A percentile compares a stretch with the other conserved stretches of the same genome.
Evolutionary conservation across 37 sponge, comb jelly and placozoan species (phyloP).

Genomic region (Diacarnus erythraeanus): DNA sequence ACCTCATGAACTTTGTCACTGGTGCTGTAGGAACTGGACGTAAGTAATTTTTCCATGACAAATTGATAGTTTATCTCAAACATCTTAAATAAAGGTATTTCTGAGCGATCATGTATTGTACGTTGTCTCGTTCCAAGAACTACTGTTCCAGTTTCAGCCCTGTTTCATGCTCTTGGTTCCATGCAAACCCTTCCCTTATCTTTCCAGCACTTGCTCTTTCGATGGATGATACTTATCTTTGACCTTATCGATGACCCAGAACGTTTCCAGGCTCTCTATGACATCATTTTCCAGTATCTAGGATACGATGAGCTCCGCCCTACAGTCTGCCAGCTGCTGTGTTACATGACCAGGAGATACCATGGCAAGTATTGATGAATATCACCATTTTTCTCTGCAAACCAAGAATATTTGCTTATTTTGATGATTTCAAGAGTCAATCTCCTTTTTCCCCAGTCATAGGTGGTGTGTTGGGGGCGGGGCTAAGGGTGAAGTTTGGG

Average conservation of each 20-base stretch:
- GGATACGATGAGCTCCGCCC: constrained; percentile 40
- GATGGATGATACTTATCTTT: constrained; percentile 54
- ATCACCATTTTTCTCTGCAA: background rate
- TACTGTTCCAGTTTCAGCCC: constrained; percentile 22
- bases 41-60: background rate
- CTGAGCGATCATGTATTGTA: background rate
- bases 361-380: constrained; percentile 41
- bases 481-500: too few species aligned
- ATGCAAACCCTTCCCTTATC: constrained; percentile 10
- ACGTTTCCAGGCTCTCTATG: constrained; percentile 29
- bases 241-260: constrained; percentile 25
- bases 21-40: constrained; percentile 4
- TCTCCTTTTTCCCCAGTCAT: too few species aligned
- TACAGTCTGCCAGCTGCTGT: constrained; percentile 48
- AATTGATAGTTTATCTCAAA: background rate
- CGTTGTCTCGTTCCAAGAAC: constrained; percentile 48
- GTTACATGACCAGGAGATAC: constrained; percentile 39
- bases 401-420: background rate
- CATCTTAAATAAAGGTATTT: constrained; percentile 1
- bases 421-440: too few species aligned
- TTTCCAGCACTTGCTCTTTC: constrained; percentile 25
- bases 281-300: constrained; percentile 26
- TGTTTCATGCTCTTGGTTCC: constrained; percentile 24
- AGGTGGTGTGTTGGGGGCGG: too few species aligned
- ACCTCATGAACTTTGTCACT: constrained; percentile 21